phyloP scores from a whole-genome alignment of 2,888 invertebrate species.

The Lithophane semibrunnea region DNA sequence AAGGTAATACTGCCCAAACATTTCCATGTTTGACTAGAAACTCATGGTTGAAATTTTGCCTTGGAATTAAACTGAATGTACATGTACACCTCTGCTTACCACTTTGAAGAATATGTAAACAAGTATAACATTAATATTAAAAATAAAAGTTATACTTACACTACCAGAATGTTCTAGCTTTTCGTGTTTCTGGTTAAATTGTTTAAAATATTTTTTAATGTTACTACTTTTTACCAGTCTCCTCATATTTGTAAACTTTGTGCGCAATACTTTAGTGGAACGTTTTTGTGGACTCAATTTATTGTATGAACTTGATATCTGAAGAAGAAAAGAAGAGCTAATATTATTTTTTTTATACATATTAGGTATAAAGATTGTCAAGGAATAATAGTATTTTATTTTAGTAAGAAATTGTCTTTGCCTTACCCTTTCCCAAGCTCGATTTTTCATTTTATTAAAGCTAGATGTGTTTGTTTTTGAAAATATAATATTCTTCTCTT shows the following conservation, averaged over 20 bases:
- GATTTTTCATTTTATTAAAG: slow-evolving; percentile 74
- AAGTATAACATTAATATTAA: background rate
- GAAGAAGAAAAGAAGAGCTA: slow-evolving; percentile 50
- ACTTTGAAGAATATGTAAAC: background rate
- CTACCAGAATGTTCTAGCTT: slow-evolving; percentile 69
- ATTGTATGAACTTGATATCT: slow-evolving; percentile 83
- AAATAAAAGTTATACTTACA: slow-evolving; percentile 57
- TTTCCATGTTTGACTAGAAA: background rate
- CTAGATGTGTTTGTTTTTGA: slow-evolving; percentile 70
- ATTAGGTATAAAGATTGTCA: background rate
- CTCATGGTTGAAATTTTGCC: background rate
- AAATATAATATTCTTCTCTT: slow-evolving; percentile 81
- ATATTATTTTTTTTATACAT: background rate
- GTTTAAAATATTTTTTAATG: slow-evolving; percentile 68
- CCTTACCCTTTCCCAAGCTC: slow-evolving; percentile 83
- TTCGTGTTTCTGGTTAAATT: slow-evolving; percentile 68
- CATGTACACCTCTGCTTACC: background rate
- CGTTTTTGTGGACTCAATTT: slow-evolving; percentile 80
- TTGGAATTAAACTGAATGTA: background rate
- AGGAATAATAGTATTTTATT: background rate
- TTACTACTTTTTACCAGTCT: slow-evolving; percentile 70
- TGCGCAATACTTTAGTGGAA: slow-evolving; percentile 77
- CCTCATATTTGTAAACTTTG: slow-evolving; percentile 84
- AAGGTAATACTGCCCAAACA: background rate
- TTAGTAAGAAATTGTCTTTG: background rate